phyloP scores from a whole-genome alignment of 2,888 invertebrate species.

The Cantharis flavilabris region DNA sequence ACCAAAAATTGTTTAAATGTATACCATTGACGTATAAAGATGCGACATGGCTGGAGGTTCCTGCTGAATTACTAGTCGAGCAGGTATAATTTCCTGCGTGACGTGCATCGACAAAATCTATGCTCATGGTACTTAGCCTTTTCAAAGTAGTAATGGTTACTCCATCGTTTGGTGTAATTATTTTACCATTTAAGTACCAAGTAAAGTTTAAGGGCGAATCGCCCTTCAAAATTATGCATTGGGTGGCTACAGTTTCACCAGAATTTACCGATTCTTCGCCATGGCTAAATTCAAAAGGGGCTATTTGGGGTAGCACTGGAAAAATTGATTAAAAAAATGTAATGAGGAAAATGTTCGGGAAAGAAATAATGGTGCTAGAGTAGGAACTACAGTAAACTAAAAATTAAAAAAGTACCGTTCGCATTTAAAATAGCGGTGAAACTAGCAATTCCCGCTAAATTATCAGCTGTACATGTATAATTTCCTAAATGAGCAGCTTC shows the following conservation, averaged over 20 bases:
- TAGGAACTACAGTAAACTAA: too few species aligned
- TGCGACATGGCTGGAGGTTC: constrained; percentile 32
- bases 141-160: constrained; percentile 55
- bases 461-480: constrained; percentile 61
- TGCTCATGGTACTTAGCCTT: constrained; percentile 61
- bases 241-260: constrained; percentile 67
- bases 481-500: constrained; percentile 60
- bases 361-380: too few species aligned
- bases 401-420: constrained; percentile 41
- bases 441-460: constrained; percentile 59
- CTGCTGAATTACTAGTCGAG: constrained; percentile 60
- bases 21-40: constrained; percentile 59
- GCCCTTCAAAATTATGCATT: constrained; percentile 71
- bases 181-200: constrained; percentile 70
- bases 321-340: background rate
- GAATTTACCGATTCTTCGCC: constrained; percentile 55
- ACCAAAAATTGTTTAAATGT: background rate
- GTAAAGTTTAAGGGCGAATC: constrained; percentile 72
- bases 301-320: constrained; percentile 59
- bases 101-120: constrained; percentile 56
- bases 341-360: too few species aligned
- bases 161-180: constrained; percentile 59
- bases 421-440: constrained; percentile 59
- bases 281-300: constrained; percentile 62
- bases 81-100: constrained; percentile 74